phyloP scores from a whole-genome alignment of 1,140 invertebrate species.

The Drosophila mauritiana region DNA sequence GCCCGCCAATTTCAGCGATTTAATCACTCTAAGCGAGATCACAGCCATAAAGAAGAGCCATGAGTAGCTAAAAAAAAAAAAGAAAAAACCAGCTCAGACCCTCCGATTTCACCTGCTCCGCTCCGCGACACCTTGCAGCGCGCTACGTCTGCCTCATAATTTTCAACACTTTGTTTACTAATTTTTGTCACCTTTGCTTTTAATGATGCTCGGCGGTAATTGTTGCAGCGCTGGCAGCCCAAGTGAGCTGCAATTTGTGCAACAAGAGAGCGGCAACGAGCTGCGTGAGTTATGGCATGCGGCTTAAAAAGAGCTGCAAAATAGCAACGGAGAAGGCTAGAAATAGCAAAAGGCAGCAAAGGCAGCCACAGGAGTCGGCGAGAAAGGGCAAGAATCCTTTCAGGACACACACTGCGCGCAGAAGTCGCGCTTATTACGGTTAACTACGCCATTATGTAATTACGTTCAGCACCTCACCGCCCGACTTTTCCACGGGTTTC shows the following conservation, averaged over 20 bases:
- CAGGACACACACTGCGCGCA: slow-evolving; percentile 80
- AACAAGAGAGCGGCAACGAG: slow-evolving; percentile 34
- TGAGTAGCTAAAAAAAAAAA: slow-evolving; percentile 2
- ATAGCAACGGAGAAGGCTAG: slow-evolving; percentile 30
- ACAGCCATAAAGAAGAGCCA: slow-evolving; percentile 27
- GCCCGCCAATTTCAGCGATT: slow-evolving; percentile 40
- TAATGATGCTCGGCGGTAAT: slow-evolving; percentile 80
- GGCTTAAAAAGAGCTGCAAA: slow-evolving; percentile 55
- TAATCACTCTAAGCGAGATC: slow-evolving; percentile 47
- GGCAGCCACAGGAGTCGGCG: slow-evolving; percentile 23
- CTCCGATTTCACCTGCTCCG: slow-evolving; percentile 39
- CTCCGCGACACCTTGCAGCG: slow-evolving; percentile 45
- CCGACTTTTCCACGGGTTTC: slow-evolving; percentile 25
- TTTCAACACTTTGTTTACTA: slow-evolving; percentile 83
- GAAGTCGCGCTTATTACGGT: slow-evolving; percentile 81
- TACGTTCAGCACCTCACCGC: slow-evolving; percentile 58
- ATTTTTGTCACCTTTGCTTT: slow-evolving; percentile 82
- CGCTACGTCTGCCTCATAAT: slow-evolving; percentile 66
- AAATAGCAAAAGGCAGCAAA: background rate
- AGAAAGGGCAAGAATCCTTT: slow-evolving; percentile 64
- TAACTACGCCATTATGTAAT: slow-evolving; percentile 83
- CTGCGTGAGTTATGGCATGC: slow-evolving; percentile 61
- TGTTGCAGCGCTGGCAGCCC: slow-evolving; percentile 62
- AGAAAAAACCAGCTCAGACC: slow-evolving; percentile 1
- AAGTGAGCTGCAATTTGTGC: slow-evolving; percentile 61